Base-by-base conservation (phyloP, 2,797 vertebrate genomes). In the Sebastes miniatus region DNA sequence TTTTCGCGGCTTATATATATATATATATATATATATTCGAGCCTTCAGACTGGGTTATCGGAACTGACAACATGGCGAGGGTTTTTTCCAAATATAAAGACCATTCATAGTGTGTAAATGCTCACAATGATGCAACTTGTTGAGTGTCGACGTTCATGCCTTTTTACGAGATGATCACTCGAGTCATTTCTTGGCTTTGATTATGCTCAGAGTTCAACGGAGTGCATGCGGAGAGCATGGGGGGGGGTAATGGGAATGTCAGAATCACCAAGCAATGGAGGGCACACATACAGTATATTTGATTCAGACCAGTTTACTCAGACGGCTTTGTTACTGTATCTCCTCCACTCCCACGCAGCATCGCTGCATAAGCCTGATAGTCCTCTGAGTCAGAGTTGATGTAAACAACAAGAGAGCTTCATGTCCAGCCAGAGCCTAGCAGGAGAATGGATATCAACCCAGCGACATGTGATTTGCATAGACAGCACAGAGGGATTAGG, bases 401-500 rank as follows among this genome's bases (percentile, higher is more conserved):
- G 83, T 83, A 90, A 91, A 91, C 89, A 89, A 89, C 90, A 79
- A 80, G 87, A 85, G 83, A 87, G 87, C 90, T 86, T 87, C 87
- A 54, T 93, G 93, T 94, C 93, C 92, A 87, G 90, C 92, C 85
- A 59, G 85, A 90, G 90, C 87, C 71, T 4, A 83, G 85, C 76
- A 64, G 84, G 83, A 92, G 91, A 92, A 94, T 80, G 84, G 80
- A 85, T 90, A 92, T 91, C 91, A 90, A 92, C 76, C 77, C 62
- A 5, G 83, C 78, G 87, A 91, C 90, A 79, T 88, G 87, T 89
- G 87, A 94, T 94, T 93, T 92, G 89, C 91, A 94, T 90, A 89
- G 92, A 92, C 92, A 83, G 87, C 90, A 91, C 79, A 80, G 79
- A 88, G 84, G 93, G 95, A 94, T 95, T 95, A 94, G 87, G 61